Percentiles rank a stretch among this genome's conserved stretches.
Conservation (phyloP, 2,113 vertebrate species). For the Ailuropoda melanoleuca region DNA sequence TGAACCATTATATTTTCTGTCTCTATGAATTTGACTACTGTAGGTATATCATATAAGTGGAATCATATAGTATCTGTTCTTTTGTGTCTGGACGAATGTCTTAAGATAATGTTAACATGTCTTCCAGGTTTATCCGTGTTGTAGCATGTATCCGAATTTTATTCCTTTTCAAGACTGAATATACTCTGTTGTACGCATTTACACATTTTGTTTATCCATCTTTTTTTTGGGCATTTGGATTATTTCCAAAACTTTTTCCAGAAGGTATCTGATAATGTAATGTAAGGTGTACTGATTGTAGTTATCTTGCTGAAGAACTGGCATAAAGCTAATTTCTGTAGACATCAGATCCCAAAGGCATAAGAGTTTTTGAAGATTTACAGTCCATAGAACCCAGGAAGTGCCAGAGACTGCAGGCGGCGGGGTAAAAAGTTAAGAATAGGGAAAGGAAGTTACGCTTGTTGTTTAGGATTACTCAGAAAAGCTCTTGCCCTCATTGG, state of each 20-base stretch:
- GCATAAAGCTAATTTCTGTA: background rate
- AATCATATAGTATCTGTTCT: background rate
- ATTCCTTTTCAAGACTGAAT: slow-evolving; percentile 19
- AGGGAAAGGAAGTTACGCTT: slow-evolving; percentile 25
- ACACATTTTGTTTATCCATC: background rate
- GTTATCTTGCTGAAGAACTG: slow-evolving; percentile 7
- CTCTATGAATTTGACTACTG: background rate
- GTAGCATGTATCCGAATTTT: background rate
- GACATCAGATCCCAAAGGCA: background rate
- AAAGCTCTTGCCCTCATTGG: background rate
- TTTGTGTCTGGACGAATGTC: background rate
- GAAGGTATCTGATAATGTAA: background rate
- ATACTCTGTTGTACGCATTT: background rate
- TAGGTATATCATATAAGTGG: background rate
- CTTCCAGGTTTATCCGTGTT: background rate
- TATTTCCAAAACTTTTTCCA: slow-evolving; percentile 33
- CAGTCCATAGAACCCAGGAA: slow-evolving; percentile 14
- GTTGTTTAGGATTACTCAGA: slow-evolving; percentile 43
- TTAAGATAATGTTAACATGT: background rate
- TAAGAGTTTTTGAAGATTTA: slow-evolving; percentile 13
- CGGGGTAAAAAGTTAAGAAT: slow-evolving; percentile 13
- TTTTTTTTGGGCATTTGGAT: background rate
- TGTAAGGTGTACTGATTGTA: background rate
- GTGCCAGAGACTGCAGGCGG: background rate
- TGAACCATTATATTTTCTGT: background rate